Base-by-base conservation (phyloP, 1,140 invertebrate species). In the Zelostemma sp. region DNA sequence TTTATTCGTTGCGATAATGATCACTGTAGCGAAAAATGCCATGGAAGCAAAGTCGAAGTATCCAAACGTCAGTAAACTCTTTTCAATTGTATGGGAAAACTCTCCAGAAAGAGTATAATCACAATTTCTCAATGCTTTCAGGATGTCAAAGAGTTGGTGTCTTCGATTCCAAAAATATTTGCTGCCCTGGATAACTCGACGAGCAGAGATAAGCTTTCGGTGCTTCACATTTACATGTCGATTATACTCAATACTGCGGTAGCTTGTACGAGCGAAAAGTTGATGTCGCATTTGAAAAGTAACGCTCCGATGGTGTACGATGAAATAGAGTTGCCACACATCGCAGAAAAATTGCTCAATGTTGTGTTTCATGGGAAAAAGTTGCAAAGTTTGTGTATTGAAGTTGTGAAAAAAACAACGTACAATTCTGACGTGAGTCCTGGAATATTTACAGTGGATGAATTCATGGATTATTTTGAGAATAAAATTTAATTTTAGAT, bases 211-310 rank as follows among this genome's bases (percentile, higher is more conserved):
- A 59, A 43, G 2, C 14, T 15, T 43, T 14, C 41, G 2, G 41
- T 16, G 17, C 41, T 33, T 43, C 47, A 31, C 54, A 48, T 45
- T 35, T 76, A 65, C 12, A 73, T 74, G 64, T 62, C 63, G 18
- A 54, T 70, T 12, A 40, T 72, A 46, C 67, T 76, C 6, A 75
- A 78, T 12, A 56, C 68, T 1, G 67, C 68, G 11, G 63, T 76
- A 1, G 48, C 51, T 9, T 63, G 56, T 54, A 48, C 73, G 33
- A 76, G 73, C 16, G 72, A 61, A 55, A 50, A 72, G 38, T 38
- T 78, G 8, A 19, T 12, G 12, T 12, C 16, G 8, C 45, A 53
- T 18, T 49, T 64, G 4, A 65, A 61, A 8, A 64, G 38, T 2
- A 45, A 60, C 33, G 45, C 28, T 19, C n/a, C 51, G 0, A 6